Evolutionary conservation across 1,140 invertebrate genomes (phyloP).

Genomic region (Ephestia elutella): DNA sequence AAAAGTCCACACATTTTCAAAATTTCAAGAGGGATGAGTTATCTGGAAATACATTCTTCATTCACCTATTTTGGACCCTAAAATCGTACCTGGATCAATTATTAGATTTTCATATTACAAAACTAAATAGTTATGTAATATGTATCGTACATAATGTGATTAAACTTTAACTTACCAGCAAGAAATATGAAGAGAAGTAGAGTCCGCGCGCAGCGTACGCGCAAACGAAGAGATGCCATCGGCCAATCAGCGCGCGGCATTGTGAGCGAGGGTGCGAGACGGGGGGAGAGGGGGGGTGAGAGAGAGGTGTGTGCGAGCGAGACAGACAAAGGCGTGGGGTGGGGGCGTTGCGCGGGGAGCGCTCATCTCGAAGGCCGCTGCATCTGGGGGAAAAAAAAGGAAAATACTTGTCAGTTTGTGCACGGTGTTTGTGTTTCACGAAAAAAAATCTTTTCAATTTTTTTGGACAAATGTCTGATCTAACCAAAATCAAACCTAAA

Average conservation of each 20-base stretch:
- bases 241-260: constrained; percentile 21
- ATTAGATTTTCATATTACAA: no score
- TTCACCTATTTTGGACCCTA: no score
- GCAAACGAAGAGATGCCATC: constrained; percentile 8
- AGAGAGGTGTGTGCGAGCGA: constrained; percentile 25
- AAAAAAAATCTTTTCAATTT: no score
- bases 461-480: no score
- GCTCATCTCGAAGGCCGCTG: constrained; percentile 31
- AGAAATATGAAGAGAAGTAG: constrained; percentile 26
- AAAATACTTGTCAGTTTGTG: background rate
- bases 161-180: constrained; percentile 23
- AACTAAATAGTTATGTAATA: no score
- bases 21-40: no score
- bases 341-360: constrained; percentile 15
- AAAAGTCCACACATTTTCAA: no score
- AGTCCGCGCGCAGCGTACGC: constrained; percentile 13
- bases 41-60: no score
- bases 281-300: constrained; percentile 17
- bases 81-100: no score
- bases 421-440: no score
- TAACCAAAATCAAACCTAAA: no score
- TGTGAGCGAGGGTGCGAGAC: constrained; percentile 7
- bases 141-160: no score
- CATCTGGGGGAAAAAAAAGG: constrained; percentile 22
- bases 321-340: constrained; percentile 18